Base-by-base conservation (phyloP, 1,140 invertebrate species). In the Ips typographus region DNA sequence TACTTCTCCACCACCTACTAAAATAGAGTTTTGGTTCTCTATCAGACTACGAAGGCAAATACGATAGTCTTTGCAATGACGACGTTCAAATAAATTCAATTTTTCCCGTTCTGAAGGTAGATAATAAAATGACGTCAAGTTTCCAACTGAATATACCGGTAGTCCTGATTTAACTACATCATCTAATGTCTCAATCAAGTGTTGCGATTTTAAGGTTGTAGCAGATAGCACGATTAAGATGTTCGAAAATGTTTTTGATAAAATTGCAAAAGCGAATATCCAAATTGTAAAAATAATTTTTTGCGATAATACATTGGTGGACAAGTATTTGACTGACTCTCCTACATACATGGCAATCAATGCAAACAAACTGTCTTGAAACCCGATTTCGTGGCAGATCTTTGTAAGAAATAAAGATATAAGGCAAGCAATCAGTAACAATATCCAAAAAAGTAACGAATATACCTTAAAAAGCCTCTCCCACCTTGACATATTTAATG, bases 171-270 rank as follows among this genome's bases (percentile, higher is more conserved):
- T 38, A 4, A 6, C 36, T 8, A 58, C 40, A 58, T 58, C 56
- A 7, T 58, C 56, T 2, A 58, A 41, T 7, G 56, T 58, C 2
- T 58, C 40, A 40, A 58, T 39, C 7, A 40, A 7, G 8, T 58
- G 7, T 8, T 7, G 39, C 6, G 40, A 40, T 53, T 58, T 40
- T 40, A 8, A 40, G 6, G 37, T 8, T 5, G 40, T 58, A 1
- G 37, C 56, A 7, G 4, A 40, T 40, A 58, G 39, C 7, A 58
- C 36, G 8, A 58, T 40, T 41, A 58, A 8, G 40, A 3, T 1
- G 41, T 58, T 58, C 8, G 7, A 5, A 58, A 58, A 58, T 8
- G 41, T 8, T 5, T 5, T 58, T 7, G 56, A 58, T 8, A 58
- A 2, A 58, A 58, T 41, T 40, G 36, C 41, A 2, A 41, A 58